Evolutionary conservation across 2,797 vertebrate species (phyloP).

Genomic region (Danio tinwini): DNA sequence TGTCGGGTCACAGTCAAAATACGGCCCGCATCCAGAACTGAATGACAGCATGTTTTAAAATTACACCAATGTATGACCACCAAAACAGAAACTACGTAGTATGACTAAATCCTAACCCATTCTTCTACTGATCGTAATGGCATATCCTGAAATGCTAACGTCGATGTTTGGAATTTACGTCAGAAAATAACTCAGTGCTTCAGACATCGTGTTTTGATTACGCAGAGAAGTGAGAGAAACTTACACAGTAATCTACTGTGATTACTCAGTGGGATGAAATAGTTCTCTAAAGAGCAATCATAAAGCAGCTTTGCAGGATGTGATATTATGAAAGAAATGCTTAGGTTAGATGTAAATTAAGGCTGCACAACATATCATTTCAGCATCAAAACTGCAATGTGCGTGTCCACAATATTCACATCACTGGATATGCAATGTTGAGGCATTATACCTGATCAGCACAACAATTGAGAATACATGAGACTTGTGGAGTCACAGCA

Average conservation of each 20-base stretch:
- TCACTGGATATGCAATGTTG: too few species aligned
- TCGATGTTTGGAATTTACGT: neutral
- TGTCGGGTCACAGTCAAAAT: conserved; percentile 42
- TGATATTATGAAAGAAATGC: conserved; percentile 9
- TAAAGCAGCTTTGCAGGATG: conserved; percentile 5
- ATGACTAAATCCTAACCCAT: neutral
- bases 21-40: conserved; percentile 17
- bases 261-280: neutral
- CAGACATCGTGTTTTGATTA: conserved; percentile 1
- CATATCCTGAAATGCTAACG: conserved; percentile 1
- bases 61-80: neutral
- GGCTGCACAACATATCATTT: too few species aligned
- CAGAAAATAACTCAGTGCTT: neutral
- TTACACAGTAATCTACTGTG: neutral
- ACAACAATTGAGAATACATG: too few species aligned
- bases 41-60: conserved; percentile 23
- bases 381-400: too few species aligned
- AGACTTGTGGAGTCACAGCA: too few species aligned
- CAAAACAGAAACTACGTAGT: neutral
- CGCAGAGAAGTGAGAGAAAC: neutral
- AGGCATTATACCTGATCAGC: too few species aligned
- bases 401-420: too few species aligned
- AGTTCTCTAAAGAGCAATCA: neutral
- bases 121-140: neutral
- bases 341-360: neutral